phyloP scores from a whole-genome alignment of 2,888 invertebrate genomes.

The Drosophila nr. fundita region DNA sequence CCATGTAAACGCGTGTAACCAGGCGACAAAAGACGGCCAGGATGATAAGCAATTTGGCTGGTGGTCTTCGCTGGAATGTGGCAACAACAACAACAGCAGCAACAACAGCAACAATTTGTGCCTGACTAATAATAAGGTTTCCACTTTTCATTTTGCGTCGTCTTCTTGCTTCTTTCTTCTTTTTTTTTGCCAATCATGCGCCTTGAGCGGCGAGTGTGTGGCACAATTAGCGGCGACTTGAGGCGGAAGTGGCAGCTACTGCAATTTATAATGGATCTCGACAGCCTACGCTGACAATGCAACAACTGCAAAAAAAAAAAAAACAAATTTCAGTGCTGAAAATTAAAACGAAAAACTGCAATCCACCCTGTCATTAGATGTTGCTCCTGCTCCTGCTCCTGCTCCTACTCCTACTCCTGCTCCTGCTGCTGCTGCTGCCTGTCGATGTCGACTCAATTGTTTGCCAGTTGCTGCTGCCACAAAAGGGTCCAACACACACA shows the following conservation, averaged over 20 bases:
- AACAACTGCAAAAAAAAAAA: conserved; percentile 36
- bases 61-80: conserved; percentile 43
- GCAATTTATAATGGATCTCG: conserved; percentile 63
- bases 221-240: conserved; percentile 48
- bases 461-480: conserved; percentile 39
- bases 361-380: conserved; percentile 78
- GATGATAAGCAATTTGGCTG: conserved; percentile 61
- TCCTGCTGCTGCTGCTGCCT: conserved; percentile 26
- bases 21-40: conserved; percentile 46
- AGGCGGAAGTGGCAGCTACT: conserved; percentile 52
- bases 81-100: conserved; percentile 1
- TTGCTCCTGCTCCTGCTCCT: conserved; percentile 18
- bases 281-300: conserved; percentile 57
- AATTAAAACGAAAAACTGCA: conserved; percentile 62
- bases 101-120: conserved; percentile 9
- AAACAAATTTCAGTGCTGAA: conserved; percentile 34
- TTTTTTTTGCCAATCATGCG: conserved; percentile 48
- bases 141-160: neutral
- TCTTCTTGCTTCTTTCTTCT: neutral
- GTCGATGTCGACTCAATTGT: conserved; percentile 63
- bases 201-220: conserved; percentile 6
- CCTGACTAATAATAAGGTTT: conserved; percentile 16
- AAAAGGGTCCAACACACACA: conserved; percentile 40
- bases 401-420: conserved; percentile 17
- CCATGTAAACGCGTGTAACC: conserved; percentile 46